Percentiles rank a stretch among this genome's conserved stretches.
phyloP scores from a whole-genome alignment of 2,797 vertebrate genomes.

The Cryptoblepharus egeriae region DNA sequence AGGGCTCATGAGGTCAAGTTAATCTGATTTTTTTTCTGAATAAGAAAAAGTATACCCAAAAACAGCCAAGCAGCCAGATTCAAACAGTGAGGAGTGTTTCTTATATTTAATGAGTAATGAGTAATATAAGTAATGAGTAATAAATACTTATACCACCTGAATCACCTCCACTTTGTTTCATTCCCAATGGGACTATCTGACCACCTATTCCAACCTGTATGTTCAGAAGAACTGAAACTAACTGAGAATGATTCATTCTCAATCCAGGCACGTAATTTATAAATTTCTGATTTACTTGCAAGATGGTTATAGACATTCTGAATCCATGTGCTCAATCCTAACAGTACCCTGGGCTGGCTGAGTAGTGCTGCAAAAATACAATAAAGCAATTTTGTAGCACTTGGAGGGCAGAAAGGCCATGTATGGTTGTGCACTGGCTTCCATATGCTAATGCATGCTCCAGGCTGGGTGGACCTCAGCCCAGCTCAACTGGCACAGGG shows the following conservation, averaged over 20 bases:
- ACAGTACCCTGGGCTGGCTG: too few species aligned
- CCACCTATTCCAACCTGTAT: conserved; percentile 7
- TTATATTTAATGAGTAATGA: conserved; percentile 52
- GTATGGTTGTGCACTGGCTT: too few species aligned
- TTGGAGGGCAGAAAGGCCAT: too few species aligned
- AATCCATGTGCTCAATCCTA: too few species aligned
- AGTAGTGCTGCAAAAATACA: too few species aligned
- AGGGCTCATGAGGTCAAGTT: conserved; percentile 57
- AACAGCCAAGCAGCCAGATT: conserved; percentile 44
- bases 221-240: conserved; percentile 1
- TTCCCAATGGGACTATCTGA: conserved; percentile 6
- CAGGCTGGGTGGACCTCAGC: too few species aligned
- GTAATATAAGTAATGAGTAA: conserved; percentile 50
- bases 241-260: neutral
- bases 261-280: neutral
- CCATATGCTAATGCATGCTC: too few species aligned
- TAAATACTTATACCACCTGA: neutral
- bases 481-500: too few species aligned
- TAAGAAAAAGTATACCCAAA: conserved; percentile 39
- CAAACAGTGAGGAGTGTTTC: conserved; percentile 43
- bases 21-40: conserved; percentile 47
- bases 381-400: too few species aligned
- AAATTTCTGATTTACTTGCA: neutral
- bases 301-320: neutral
- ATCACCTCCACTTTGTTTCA: neutral